Percentiles rank a stretch among this genome's conserved stretches.
Conservation (phyloP, 2,888 invertebrate species). For the Morpho achilles region DNA sequence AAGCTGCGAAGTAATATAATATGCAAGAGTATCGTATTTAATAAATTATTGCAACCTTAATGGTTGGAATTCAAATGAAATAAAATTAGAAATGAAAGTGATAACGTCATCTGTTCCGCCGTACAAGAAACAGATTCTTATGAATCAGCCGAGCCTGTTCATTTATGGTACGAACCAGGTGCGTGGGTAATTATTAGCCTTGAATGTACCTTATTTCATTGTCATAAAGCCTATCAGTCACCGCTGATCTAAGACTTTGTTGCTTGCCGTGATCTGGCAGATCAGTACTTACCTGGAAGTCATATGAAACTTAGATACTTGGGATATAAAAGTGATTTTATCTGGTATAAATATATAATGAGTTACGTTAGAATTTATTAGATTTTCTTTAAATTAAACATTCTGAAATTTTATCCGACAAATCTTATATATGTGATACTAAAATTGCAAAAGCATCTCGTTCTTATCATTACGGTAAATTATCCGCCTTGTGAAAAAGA, state of each 20-base stretch:
- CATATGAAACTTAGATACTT: background rate
- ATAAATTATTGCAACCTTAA: slow-evolving; percentile 2
- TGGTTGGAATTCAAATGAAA: slow-evolving; percentile 21
- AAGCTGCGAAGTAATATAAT: no score
- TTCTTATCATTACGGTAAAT: no score
- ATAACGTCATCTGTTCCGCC: slow-evolving; percentile 34
- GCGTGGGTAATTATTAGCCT: slow-evolving; percentile 31
- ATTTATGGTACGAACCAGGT: slow-evolving; percentile 29
- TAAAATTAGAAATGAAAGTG: slow-evolving; percentile 39
- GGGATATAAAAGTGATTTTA: slow-evolving; percentile 4
- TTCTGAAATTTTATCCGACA: no score
- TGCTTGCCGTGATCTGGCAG: slow-evolving; percentile 1
- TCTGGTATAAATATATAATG: no score
- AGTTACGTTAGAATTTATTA: no score
- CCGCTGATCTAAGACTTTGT: background rate
- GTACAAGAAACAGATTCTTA: slow-evolving; percentile 36
- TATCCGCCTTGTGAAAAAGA: no score
- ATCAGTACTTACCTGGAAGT: background rate
- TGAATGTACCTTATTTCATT: slow-evolving; percentile 26
- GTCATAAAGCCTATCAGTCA: slow-evolving; percentile 16
- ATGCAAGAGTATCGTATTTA: background rate
- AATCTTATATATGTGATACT: no score
- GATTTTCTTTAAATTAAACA: no score
- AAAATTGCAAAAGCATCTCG: no score
- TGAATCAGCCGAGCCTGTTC: slow-evolving; percentile 31